Evolutionary conservation across 2,888 invertebrate species (phyloP), one percentile per base, ranked within the genome.

Genomic region (Anorthoa munda): DNA sequence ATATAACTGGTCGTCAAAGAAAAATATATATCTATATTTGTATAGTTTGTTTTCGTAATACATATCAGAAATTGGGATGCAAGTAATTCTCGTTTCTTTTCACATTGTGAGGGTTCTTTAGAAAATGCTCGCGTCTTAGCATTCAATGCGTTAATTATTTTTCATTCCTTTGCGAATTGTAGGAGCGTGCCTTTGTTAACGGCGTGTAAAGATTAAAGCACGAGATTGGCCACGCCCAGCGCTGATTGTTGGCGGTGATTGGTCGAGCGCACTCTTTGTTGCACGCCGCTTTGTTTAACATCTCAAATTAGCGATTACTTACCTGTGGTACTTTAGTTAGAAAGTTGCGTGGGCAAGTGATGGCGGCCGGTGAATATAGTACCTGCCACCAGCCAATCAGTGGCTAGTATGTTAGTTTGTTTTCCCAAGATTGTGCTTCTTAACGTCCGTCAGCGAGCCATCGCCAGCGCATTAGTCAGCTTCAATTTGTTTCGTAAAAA

Each of bases 141-240:
- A 88, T 90, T 93, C 90, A 91, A 91, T 92, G 90, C 90, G 90
- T 92, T 93, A 93, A 93, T 94, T 91, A 91, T 94, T 93, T 92
- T 93, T 91, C 89, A 87, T 93, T 93, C 90, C 88, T 89, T 92
- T 89, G 92, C 91, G 91, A 92, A 93, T 93, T 93, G 92, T 92
- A 89, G 86, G 86, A 88, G 91, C 90, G 89, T 89, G 90, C 92
- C 92, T 94, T 93, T 94, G 93, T 93, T 92, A 90, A 88, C 89
- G 86, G 87, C 88, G 89, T 91, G 91, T 90, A 87, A 91, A 92
- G 90, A 91, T 93, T 92, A 91, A 90, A 92, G 90, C 90, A 89
- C 83, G 88, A 91, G 88, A 92, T 92, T 90, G 88, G 92, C 94
- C 92, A 92, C 96, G 95, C 96, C 96, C 93, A 88, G 82, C 79